Conservation (phyloP, 2,113 vertebrate genomes). For the Python bivittatus region DNA sequence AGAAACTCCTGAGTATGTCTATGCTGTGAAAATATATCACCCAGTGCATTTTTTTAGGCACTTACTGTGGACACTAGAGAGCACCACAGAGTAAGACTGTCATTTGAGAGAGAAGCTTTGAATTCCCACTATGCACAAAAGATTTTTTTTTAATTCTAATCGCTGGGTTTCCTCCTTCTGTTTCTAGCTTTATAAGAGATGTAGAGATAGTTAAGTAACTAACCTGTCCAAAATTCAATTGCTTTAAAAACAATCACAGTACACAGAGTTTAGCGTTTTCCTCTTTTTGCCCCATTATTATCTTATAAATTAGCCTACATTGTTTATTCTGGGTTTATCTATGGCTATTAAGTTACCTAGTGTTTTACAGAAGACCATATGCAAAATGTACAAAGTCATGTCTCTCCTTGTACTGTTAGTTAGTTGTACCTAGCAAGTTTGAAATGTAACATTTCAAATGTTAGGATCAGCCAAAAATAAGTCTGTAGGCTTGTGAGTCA, state of each 20-base stretch:
- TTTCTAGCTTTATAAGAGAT: too few species aligned
- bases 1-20: background rate
- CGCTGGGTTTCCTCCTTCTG: too few species aligned
- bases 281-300: too few species aligned
- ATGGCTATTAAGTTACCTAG: background rate
- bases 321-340: background rate
- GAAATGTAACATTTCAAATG: too few species aligned
- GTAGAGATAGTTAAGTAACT: background rate
- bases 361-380: too few species aligned
- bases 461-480: too few species aligned
- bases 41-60: background rate
- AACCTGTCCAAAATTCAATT: background rate
- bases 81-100: background rate
- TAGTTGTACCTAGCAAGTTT: too few species aligned
- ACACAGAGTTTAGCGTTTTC: background rate
- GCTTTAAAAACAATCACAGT: background rate
- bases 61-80: conserved; percentile 2
- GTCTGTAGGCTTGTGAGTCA: too few species aligned
- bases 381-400: background rate
- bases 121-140: background rate
- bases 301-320: too few species aligned
- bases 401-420: background rate
- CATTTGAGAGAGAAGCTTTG: background rate
- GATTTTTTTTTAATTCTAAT: too few species aligned
- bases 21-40: background rate